Evolutionary conservation across 2,797 vertebrate species (phyloP), one percentile per base, ranked within the genome.

Genomic region (Otolemur crassicaudatus): DNA sequence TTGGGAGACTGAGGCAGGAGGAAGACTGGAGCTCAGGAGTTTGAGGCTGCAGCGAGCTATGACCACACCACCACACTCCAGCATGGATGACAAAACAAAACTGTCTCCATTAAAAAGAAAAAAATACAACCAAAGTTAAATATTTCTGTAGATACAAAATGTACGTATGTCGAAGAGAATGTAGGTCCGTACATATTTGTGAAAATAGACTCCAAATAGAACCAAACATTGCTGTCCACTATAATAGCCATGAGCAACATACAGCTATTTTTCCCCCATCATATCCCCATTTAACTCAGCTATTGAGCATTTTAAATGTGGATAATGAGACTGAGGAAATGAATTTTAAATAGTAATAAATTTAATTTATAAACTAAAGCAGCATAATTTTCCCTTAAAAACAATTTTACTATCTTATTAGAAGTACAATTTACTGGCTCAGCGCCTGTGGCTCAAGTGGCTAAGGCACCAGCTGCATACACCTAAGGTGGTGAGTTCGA

Each of bases 131-230:
- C 75, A 73, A 80, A 77, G 40, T 79, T 82, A 88, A 76, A 76
- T 87, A 93, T 60, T 84, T 70, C 94, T 75, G 8, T 67, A 72
- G 11, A 12, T 90, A 85, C 20, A 82, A 53, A 94, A 70, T 63
- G 76, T 29, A 77, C 4, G 20, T 43, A 34, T 65, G 40, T 16
- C 34, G 7, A 46, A 83, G 5, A 83, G 37, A 85, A 90, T 61
- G 25, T 31, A 80, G 40, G 40, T 40, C 14, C 25, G 83, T 7
- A 91, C 23, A 58, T 37, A 80, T 31, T 5, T 90, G n/a, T 40
- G 46, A 93, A 95, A 88, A 88, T 7, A 0, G 34, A 60, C 22
- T 89, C 60, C 75, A 85, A 43, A 88, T 70, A 85, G 11, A 1
- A 76, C 75, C 82, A 61, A 92, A 76, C n/a, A 31, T 58, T 75